Percentiles rank a stretch among this genome's conserved stretches.
Conservation (phyloP, 2,888 invertebrate genomes). For the Parnassius mnemosyne region DNA sequence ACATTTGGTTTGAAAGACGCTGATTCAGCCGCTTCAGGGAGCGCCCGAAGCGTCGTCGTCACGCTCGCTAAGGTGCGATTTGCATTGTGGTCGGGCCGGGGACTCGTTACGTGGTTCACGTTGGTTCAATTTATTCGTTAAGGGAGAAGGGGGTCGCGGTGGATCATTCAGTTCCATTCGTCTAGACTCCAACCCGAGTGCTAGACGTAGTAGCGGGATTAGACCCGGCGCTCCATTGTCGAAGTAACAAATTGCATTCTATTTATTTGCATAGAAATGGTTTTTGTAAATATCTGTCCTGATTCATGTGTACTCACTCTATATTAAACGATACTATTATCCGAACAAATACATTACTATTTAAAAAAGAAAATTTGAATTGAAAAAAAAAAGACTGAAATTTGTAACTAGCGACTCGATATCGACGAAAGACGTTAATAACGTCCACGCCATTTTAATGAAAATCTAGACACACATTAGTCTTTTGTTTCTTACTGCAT, state of each 20-base stretch:
- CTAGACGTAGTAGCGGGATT: constrained; percentile 17
- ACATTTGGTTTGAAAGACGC: constrained; percentile 19
- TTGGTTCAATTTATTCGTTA: constrained; percentile 23
- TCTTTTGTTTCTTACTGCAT: neutral
- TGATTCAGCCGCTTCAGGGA: constrained; percentile 10
- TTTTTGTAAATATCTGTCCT: constrained; percentile 1
- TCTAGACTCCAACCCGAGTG: constrained; percentile 15
- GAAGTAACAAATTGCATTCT: constrained; percentile 15
- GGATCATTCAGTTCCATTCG: constrained; percentile 20
- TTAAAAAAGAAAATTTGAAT: no score
- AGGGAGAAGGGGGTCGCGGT: neutral
- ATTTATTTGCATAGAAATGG: constrained; percentile 11
- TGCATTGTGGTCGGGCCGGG: constrained; percentile 51
- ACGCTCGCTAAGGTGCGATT: constrained; percentile 41
- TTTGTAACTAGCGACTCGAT: no score
- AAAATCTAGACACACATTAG: neutral
- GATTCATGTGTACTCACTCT: neutral
- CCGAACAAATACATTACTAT: no score
- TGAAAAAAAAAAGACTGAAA: no score
- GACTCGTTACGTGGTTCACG: constrained; percentile 23
- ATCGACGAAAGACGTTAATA: no score
- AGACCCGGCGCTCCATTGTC: constrained; percentile 4
- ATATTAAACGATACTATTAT: neutral
- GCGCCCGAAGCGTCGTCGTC: constrained; percentile 12
- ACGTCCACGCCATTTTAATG: no score